Evolutionary conservation across 2,888 invertebrate species (phyloP), one percentile per base, ranked within the genome.

Genomic region (Drosophila prolongata): DNA sequence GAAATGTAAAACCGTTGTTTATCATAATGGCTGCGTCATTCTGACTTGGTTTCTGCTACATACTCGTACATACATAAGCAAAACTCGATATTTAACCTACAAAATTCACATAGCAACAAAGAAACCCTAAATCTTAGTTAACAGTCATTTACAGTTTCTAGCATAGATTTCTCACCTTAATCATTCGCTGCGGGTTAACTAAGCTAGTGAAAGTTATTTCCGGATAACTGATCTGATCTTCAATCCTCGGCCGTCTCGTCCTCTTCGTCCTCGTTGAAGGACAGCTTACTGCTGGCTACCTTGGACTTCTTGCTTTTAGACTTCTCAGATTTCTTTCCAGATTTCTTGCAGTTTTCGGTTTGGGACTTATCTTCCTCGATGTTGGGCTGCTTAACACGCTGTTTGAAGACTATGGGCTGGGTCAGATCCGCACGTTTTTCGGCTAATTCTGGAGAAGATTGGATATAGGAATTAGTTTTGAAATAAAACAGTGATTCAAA

Each of bases 371-470:
- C 16, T 19, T 49, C 43, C 24, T 77, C 58, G 35, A 75, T 46
- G 50, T 67, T 74, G 6, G 79, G 60, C 46, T 75, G 57, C 46
- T 88, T 86, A 16, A 78, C 82, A 27, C 89, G 86, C 50, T 86
- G 72, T 55, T 90, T 81, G 80, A 95, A 95, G 70, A 95, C 92
- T 66, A 95, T 93, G 44, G 93, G 94, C 78, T 94, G 92, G 57
- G 89, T 93, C 75, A 95, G 91, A 91, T 95, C 95, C 42, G 95
- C 95, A 35, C 94, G 94, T 42, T 93, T 92, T 80, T 93, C 93
- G 64, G 93, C 93, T 86, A 93, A 93, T 90, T 94, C 95, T 95
- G 91, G 30, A 92, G 92, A 92, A 40, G 40, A 43, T 52, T 30
- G n/a, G 8, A 52, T 37, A 27, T 11, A 34, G 30, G 35, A 46